Percentiles rank a stretch among this genome's conserved stretches.
Evolutionary conservation across 2,888 invertebrate species (phyloP).

Genomic region (Schizotus pectinicornis): DNA sequence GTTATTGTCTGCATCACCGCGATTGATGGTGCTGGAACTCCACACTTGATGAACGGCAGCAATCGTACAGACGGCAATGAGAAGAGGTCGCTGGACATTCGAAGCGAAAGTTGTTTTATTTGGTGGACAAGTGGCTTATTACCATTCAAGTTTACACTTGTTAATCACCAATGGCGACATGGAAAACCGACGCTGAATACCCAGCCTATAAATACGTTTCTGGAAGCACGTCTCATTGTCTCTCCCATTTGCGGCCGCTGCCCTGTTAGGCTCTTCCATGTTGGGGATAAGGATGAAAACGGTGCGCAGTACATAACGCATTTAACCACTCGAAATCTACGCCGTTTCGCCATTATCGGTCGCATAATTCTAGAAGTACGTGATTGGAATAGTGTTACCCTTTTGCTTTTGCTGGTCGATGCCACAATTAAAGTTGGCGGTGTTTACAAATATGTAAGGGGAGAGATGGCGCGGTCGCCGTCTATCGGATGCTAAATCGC

Average conservation of each 20-base stretch:
- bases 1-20: conserved; percentile 24
- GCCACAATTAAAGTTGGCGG: neutral
- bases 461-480: conserved; percentile 23
- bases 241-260: conserved; percentile 24
- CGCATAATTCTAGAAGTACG: conserved; percentile 39
- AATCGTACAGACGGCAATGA: neutral
- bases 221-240: conserved; percentile 24
- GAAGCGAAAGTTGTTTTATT: neutral
- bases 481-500: conserved; percentile 50
- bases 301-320: conserved; percentile 35
- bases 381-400: conserved; percentile 25
- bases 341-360: conserved; percentile 36
- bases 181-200: conserved; percentile 25
- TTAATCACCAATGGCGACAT: conserved; percentile 36
- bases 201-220: conserved; percentile 11
- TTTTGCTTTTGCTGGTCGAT: too few relatives aligned
- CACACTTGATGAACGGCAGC: neutral
- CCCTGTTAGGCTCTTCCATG: conserved; percentile 38
- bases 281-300: conserved; percentile 28
- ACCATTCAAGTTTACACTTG: conserved; percentile 29
- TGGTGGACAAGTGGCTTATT: conserved; percentile 25
- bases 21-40: conserved; percentile 27
- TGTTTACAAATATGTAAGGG: neutral
- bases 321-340: conserved; percentile 39
- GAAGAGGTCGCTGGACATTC: neutral